These are phyloP conservation scores for Cepaea hortensis DNA, from an alignment of 2,888 invertebrate genomes.

Conservation along the genomic window DNA sequence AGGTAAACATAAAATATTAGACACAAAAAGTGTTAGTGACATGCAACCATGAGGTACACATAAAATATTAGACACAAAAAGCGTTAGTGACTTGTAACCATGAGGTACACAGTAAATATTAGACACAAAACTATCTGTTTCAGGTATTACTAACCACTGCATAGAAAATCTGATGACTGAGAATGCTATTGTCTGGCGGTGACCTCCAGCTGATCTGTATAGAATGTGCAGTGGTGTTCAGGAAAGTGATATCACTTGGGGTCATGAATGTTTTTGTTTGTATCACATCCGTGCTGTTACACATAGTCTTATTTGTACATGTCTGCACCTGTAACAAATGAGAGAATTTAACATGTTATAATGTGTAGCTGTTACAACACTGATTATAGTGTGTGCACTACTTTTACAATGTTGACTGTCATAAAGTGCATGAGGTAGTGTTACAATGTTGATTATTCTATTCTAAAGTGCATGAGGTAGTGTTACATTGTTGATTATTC, in stretches of 20 bases:
- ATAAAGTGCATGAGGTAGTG: too few species aligned
- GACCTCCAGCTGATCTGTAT: constrained; percentile 84
- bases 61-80: too few species aligned
- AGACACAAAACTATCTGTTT: too few species aligned
- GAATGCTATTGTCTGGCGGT: constrained; percentile 78
- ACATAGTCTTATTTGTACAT: constrained; percentile 56
- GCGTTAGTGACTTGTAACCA: too few species aligned
- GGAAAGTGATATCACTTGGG: constrained; percentile 82
- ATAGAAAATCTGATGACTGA: constrained; percentile 57
- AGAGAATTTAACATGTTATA: background rate
- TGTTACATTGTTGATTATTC: too few species aligned
- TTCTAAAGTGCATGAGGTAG: too few species aligned
- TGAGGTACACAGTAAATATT: too few species aligned
- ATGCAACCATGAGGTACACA: too few species aligned
- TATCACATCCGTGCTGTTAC: constrained; percentile 80
- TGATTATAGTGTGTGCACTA: background rate
- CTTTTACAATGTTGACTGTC: too few species aligned
- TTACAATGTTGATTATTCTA: too few species aligned
- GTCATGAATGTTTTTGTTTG: constrained; percentile 84
- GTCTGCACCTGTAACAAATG: constrained; percentile 58
- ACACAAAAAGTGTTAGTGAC: too few species aligned
- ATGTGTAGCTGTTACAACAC: background rate
- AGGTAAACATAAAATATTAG: too few species aligned
- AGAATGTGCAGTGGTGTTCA: constrained; percentile 73
- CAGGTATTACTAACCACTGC: constrained; percentile 53